phyloP scores from a whole-genome alignment of 2,113 vertebrate genomes.

The Eira barbara region DNA sequence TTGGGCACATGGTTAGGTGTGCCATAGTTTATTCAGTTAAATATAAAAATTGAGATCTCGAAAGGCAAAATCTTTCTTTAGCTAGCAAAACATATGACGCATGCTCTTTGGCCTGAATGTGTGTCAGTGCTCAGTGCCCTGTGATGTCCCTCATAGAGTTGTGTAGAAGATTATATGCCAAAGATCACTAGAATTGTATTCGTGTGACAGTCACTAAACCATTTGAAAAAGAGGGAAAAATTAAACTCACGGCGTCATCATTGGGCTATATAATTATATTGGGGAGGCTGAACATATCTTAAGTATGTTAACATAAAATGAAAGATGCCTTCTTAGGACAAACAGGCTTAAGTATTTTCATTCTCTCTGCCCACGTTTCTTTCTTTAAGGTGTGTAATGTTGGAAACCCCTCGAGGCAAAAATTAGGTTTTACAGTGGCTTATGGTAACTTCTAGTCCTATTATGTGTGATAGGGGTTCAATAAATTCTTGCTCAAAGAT shows the following conservation, averaged over 20 bases:
- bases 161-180: neutral
- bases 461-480: neutral
- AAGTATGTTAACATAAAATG: neutral
- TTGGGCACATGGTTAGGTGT: neutral
- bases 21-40: constrained; percentile 10
- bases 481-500: neutral
- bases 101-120: neutral
- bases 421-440: neutral
- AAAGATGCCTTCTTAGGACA: neutral
- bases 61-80: neutral
- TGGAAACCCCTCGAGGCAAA: neutral
- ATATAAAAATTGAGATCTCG: neutral
- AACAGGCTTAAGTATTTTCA: neutral
- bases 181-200: neutral
- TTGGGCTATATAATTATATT: too few species aligned
- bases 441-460: neutral
- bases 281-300: neutral
- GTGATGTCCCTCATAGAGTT: neutral
- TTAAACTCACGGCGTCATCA: neutral
- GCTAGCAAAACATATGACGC: neutral
- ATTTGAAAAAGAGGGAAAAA: neutral
- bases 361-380: neutral
- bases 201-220: neutral
- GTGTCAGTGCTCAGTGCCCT: neutral
- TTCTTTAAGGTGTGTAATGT: neutral